Conservation (phyloP, 37 sponge, comb jelly and placozoan genomes). For the Chondrosia reniformis region DNA sequence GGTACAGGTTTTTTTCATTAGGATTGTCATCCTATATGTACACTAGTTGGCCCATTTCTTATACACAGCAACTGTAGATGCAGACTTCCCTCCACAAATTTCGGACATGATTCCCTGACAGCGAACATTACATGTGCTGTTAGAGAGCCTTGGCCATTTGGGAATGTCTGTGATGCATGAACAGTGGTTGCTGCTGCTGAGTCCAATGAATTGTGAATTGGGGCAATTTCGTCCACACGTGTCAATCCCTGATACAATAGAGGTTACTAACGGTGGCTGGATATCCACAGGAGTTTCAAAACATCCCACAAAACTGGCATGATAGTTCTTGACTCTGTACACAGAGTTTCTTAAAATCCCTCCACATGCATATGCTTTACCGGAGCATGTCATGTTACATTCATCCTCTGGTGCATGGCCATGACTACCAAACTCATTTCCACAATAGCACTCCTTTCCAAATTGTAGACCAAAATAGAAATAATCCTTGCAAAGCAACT, state of each 20-base stretch:
- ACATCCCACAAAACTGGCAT: conserved; percentile 11
- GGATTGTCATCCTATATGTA: too few species aligned
- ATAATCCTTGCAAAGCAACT: background rate
- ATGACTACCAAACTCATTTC: conserved; percentile 23
- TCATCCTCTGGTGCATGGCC: conserved; percentile 13
- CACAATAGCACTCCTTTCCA: conserved; percentile 36
- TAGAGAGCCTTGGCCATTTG: background rate
- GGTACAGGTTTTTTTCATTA: too few species aligned
- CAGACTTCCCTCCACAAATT: conserved; percentile 8
- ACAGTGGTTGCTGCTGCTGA: background rate
- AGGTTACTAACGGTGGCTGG: background rate
- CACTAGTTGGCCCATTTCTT: background rate
- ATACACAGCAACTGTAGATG: conserved; percentile 8
- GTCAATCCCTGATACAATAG: background rate
- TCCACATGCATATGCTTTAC: background rate
- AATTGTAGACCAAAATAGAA: conserved; percentile 30
- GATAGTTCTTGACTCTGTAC: conserved; percentile 7
- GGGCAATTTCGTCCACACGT: background rate
- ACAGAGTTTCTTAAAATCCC: conserved; percentile 24
- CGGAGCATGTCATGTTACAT: conserved; percentile 13
- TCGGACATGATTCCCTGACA: background rate
- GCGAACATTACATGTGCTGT: conserved; percentile 5
- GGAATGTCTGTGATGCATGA: background rate
- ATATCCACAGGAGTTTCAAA: background rate
- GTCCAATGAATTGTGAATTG: background rate